Base-by-base conservation (phyloP, 2,113 vertebrate genomes). In the Alligator sinensis region DNA sequence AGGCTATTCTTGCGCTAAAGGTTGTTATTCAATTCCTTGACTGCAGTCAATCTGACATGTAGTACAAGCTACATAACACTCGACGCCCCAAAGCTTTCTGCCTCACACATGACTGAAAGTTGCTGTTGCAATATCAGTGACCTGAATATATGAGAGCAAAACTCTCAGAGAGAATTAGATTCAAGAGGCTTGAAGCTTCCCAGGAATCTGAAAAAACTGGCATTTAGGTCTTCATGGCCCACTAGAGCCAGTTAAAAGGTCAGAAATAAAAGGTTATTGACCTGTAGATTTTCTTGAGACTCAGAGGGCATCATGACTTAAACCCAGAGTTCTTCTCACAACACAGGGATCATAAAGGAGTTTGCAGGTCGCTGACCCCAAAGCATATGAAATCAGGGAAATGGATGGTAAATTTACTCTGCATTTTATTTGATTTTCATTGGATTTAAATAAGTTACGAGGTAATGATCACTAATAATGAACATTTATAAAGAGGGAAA, bases 201-300 rank as follows among this genome's bases (percentile, higher is more conserved):
- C 96, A 97, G 96, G 97, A 96, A 94, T 94, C 96, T 95, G 89
- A 97, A 97, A 98, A 95, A 96, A 93, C 89, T 94, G 91, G 92
- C 97, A 96, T 97, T 98, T 97, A 83, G 16, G 86, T 92, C 97
- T 98, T 98, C 97, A 98, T 97, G 98, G 98, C 96, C 97, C 95
- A 91, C 95, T 98, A 97, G 96, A 97, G 95, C 92, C 16, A 89
- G 97, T 97, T 97, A 97, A 98, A 98, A 98, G 97, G 91, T 98
- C 97, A 98, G 88, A 96, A 98, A 98, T 96, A 97, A 98, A 98
- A 98, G 97, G 96, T 97, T 97, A 97, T 82, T 98, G 98, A 98
- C 98, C 97, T 95, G 89, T 96, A 95, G 94, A 95, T 97, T 97
- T 98, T 96, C 97, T 94, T 90, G 94, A 93, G 92, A 94, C 88